Base-by-base conservation (phyloP, 2,797 vertebrate species). In the Luscinia luscinia region DNA sequence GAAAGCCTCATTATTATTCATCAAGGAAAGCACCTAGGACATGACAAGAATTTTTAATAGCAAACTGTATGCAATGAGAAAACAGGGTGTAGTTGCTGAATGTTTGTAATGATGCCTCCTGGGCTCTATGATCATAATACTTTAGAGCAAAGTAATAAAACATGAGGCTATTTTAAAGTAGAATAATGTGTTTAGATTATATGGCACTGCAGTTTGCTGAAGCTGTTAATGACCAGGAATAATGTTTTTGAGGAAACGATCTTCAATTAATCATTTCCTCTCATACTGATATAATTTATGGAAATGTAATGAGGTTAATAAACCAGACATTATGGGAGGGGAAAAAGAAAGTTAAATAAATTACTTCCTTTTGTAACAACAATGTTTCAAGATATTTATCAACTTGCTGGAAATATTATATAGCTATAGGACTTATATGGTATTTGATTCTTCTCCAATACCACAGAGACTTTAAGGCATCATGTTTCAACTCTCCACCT, bases 181-280 rank as follows among this genome's bases (percentile, higher is more conserved):
- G 74, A 77, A 94, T 82, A 93, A 88, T 89, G 66, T 96, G 81
- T 96, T 97, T 97, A 94, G 85, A 96, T 97, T 97, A 94, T 87
- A 95, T 70, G 89, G 84, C 87, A 82, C 57, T 96, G 92, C 87
- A 95, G 91, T 97, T 97, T 96, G 96, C 88, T 94, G 85, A 95
- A 96, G 95, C 89, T 97, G 96, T 97, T 98, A 98, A 98, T 97
- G 97, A 97, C 90, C 92, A 97, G 92, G 96, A 98, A 96, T 96
- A 96, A 96, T 96, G 94, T 97, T 98, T 97, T 96, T 97, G 95
- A 97, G 97, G 98, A 98, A 98, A 97, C 55, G 92, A 97, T 97
- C 92, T 97, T 97, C 97, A 97, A 97, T 98, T 98, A 98, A 98
- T 98, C 94, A 97, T 96, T 98, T 98, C 98, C 97, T 97, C 89